Percentiles rank a stretch among this genome's conserved stretches.
These are phyloP conservation scores for Lutraria lutraria DNA, from an alignment of 2,888 invertebrate species.

Conservation along the genomic window DNA sequence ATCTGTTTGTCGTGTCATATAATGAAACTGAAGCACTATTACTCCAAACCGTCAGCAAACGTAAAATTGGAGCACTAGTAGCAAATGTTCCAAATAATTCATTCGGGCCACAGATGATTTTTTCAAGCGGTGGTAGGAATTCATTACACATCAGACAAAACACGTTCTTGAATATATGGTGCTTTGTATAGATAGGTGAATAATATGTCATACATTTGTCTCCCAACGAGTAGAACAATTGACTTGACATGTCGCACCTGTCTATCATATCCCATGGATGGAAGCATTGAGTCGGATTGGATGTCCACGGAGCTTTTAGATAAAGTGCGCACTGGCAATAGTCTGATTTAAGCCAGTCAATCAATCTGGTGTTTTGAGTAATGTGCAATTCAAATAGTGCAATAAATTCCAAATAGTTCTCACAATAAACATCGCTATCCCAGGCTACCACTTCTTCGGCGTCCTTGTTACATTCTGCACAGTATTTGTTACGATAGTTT, in stretches of 20 bases:
- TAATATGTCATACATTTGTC: not conserved
- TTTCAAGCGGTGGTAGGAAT: not conserved
- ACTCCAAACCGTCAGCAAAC: not conserved
- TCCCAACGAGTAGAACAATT: not conserved
- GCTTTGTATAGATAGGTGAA: not conserved
- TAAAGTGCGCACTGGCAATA: not conserved
- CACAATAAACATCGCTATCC: not conserved
- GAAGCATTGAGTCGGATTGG: not conserved
- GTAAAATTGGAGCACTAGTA: not conserved
- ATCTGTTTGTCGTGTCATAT: not conserved
- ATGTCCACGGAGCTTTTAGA: not conserved
- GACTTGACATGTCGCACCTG: not conserved
- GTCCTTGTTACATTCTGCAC: slow-evolving; percentile 12
- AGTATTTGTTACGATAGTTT: not conserved
- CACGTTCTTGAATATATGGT: not conserved
- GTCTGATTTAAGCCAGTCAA: not conserved
- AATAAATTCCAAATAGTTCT: not conserved
- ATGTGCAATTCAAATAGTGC: not conserved
- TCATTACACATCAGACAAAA: not conserved
- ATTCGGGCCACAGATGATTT: not conserved
- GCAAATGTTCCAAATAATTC: not conserved
- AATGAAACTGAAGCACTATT: not conserved
- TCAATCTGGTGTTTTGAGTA: not conserved
- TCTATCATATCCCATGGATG: not conserved
- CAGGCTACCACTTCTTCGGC: not conserved